These are phyloP conservation scores for Lumbricus terrestris DNA, from an alignment of 2,888 invertebrate species.

Conservation along the genomic window DNA sequence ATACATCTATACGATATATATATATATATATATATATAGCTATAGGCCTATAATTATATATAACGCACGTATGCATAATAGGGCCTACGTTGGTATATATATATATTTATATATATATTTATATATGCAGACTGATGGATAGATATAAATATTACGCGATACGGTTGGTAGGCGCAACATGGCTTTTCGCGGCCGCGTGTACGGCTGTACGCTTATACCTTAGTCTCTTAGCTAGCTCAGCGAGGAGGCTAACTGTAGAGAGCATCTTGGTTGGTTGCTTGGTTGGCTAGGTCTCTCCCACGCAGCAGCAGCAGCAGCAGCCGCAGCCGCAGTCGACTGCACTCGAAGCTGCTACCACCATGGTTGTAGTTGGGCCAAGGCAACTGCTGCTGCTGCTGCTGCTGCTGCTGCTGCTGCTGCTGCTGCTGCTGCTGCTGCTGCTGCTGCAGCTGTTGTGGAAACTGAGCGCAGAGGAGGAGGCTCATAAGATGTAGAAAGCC, in stretches of 20 bases:
- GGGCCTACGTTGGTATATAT: neutral
- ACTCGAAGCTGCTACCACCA: neutral
- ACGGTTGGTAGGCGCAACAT: neutral
- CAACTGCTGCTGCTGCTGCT: neutral
- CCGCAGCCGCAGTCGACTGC: neutral
- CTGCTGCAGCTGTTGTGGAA: neutral
- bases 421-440: neutral
- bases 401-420: too few relatives aligned
- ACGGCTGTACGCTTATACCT: neutral
- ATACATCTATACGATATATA: neutral
- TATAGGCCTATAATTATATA: too few relatives aligned
- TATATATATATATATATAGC: neutral
- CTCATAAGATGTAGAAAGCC: neutral
- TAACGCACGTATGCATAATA: neutral
- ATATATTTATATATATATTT: too few relatives aligned
- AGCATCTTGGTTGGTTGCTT: neutral
- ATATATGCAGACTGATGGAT: neutral
- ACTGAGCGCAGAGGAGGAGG: neutral
- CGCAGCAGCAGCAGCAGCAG: neutral
- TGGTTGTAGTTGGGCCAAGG: neutral
- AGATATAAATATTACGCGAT: constrained; percentile 9
- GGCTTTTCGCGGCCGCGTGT: neutral
- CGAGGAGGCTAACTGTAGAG: neutral
- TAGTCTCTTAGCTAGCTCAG: neutral
- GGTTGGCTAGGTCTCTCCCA: neutral